Base-by-base conservation (phyloP, 2,888 invertebrate genomes). In the Pollenia amentaria region DNA sequence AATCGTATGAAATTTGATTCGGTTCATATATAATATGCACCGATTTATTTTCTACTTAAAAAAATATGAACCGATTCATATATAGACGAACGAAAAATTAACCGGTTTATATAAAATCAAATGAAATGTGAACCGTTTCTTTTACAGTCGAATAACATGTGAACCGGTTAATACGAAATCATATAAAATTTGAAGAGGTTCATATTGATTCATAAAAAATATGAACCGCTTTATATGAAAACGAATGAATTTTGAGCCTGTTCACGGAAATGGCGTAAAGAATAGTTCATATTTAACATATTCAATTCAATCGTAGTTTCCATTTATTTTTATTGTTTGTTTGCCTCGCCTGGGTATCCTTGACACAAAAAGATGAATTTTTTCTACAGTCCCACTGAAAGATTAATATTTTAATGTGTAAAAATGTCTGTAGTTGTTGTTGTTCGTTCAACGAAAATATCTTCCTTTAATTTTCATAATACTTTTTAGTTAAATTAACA, bases 401-500 rank as follows among this genome's bases (percentile, higher is more conserved):
- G 67, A 16, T 78, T 78, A 18, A 18, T 9, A 64, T 76, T 29
- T 57, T 11, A 10, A 8, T 46, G 9, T 51, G 44, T 60, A 3
- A 40, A 40, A 40, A 38, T 3, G 48, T 48, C 16, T 18, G 10
- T 65, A 21, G 8, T 14, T 53, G 16, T 0, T 10, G 4, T 29
- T 44, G 40, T 21, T 40, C 65, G 53, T 44, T 53, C n/a, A 21
- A 48, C 42, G 38, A 60, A 29, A 29, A 44, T 69, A 53, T 79
- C 40, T 16, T 53, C 53, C 72, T 76, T 72, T 65, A 73, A 67
- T 76, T 84, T 76, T 48, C 73, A 67, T 73, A 81, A 87, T 69
- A 84, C 77, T 79, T 77, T 84, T 72, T 81, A 84, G 70, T 80
- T 60, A 87, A 85, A 87, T 87, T 85, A 87, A 79, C 87, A 87